Percentiles rank a stretch among this genome's conserved stretches.
These are phyloP conservation scores for Drosophila suboccidentalis DNA, from an alignment of 2,888 invertebrate species.

Conservation along the genomic window DNA sequence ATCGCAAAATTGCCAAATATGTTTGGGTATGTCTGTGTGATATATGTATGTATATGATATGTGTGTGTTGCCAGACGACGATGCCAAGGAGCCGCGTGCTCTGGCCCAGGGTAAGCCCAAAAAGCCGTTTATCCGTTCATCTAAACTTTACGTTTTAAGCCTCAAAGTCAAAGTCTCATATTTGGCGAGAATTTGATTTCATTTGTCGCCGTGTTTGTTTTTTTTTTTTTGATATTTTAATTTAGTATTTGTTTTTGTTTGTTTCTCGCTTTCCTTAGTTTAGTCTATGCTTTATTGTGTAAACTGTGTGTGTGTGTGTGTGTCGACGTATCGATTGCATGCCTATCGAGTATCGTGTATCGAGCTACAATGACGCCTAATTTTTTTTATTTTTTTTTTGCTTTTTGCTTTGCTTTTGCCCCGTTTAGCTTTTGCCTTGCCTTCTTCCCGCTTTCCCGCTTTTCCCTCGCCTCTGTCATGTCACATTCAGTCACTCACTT, in stretches of 20 bases:
- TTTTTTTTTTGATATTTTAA: constrained; percentile 17
- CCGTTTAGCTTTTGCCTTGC: constrained; percentile 14
- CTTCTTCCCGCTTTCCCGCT: neutral
- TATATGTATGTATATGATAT: neutral
- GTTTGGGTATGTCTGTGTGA: constrained; percentile 1
- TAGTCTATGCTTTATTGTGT: constrained; percentile 26
- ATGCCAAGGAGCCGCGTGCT: constrained; percentile 78
- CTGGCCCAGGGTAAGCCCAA: constrained; percentile 79
- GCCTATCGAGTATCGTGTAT: constrained; percentile 20
- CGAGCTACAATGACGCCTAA: constrained; percentile 5
- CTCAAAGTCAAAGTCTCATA: constrained; percentile 12
- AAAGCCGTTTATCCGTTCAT: constrained; percentile 12
- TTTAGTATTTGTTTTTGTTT: constrained; percentile 28
- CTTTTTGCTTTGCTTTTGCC: constrained; percentile 20
- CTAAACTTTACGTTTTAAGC: neutral
- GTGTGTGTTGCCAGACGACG: constrained; percentile 70
- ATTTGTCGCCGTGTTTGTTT: constrained; percentile 23
- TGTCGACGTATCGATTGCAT: constrained; percentile 46
- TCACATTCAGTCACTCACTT: constrained; percentile 42
- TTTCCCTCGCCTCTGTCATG: neutral
- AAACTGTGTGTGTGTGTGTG: constrained; percentile 25
- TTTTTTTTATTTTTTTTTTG: neutral
- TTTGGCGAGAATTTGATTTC: constrained; percentile 31
- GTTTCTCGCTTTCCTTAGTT: constrained; percentile 20
- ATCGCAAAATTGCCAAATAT: neutral